Evolutionary conservation across 2,888 invertebrate species (phyloP).

Genomic region (Macrosoma leucophasiata): DNA sequence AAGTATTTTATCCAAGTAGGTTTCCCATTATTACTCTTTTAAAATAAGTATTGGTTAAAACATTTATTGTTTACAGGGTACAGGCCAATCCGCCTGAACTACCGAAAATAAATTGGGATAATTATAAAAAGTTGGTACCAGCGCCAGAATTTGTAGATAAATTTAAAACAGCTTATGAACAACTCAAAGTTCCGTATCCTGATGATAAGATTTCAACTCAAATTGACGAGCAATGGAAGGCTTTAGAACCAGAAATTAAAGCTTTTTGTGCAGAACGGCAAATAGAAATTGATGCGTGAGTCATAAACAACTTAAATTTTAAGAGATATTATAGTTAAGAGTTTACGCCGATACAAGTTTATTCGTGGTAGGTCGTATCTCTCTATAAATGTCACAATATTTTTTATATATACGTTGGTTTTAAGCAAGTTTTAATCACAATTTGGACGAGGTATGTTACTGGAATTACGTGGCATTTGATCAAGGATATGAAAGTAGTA

Average conservation of each 20-base stretch:
- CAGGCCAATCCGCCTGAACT: constrained; percentile 42
- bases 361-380: too few species aligned
- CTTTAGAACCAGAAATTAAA: constrained; percentile 42
- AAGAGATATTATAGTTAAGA: too few species aligned
- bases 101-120: constrained; percentile 58
- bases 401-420: too few species aligned
- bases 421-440: too few species aligned
- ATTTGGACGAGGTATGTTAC: too few species aligned
- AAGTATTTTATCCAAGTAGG: constrained; percentile 12
- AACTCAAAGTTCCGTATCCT: constrained; percentile 48
- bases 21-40: neutral
- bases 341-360: too few species aligned
- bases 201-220: constrained; percentile 37
- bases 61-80: constrained; percentile 35
- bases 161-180: constrained; percentile 41
- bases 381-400: too few species aligned
- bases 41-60: too few species aligned
- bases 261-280: constrained; percentile 39
- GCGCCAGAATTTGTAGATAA: constrained; percentile 48
- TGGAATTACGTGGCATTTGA: too few species aligned
- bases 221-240: constrained; percentile 54
- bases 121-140: constrained; percentile 46
- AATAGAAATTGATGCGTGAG: constrained; percentile 41
- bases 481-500: too few species aligned
- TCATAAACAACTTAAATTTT: too few species aligned